These are phyloP conservation scores for Phymastichus coffea DNA, from an alignment of 1,140 invertebrate genomes.

Conservation along the genomic window DNA sequence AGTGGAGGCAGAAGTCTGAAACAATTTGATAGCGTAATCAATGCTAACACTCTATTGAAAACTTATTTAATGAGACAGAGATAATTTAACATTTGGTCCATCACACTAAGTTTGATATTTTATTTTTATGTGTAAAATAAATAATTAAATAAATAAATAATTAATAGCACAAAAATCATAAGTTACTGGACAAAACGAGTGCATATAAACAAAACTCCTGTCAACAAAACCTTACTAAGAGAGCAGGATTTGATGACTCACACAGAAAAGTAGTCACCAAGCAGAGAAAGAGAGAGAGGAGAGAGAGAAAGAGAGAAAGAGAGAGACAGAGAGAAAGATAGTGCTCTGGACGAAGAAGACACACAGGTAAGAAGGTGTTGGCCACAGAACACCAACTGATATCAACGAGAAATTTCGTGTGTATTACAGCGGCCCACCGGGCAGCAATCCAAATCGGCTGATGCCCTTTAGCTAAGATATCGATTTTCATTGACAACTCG, in stretches of 20 bases:
- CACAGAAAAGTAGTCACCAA: no score
- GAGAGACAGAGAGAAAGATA: background rate
- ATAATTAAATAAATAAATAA: no score
- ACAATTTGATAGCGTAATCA: slow-evolving; percentile 37
- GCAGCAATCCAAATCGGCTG: slow-evolving; percentile 46
- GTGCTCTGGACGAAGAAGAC: background rate
- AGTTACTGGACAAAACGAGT: no score
- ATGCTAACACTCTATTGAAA: background rate
- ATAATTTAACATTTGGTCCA: no score
- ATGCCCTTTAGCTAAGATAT: slow-evolving; percentile 50
- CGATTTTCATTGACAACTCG: slow-evolving; percentile 52
- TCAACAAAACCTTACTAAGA: no score
- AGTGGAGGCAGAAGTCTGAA: slow-evolving; percentile 80
- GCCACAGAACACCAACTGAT: background rate
- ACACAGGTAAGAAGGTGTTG: background rate
- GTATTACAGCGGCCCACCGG: slow-evolving; percentile 3
- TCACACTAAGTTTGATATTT: no score
- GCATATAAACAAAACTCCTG: no score
- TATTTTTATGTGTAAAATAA: no score
- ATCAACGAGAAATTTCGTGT: background rate
- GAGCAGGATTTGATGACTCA: no score
- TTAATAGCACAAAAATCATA: no score
- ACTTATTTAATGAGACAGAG: background rate
- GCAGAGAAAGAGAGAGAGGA: no score
- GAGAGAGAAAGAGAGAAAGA: background rate